Base-by-base conservation (phyloP, 1,140 invertebrate genomes). In the Pygmarrhopalites habei region DNA sequence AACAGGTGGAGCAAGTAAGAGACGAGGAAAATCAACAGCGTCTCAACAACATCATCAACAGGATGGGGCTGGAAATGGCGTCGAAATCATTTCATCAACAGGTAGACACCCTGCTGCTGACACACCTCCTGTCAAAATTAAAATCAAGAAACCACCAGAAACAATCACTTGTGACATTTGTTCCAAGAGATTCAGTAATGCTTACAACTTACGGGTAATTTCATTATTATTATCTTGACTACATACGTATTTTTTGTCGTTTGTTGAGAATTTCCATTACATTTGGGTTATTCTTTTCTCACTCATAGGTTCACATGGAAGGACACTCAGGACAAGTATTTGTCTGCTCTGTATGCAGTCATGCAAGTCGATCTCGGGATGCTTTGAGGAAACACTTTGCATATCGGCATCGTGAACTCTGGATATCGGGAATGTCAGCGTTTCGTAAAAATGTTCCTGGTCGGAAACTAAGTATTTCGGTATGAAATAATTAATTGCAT, bases 351-450 rank as follows among this genome's bases (percentile, higher is more conserved):
- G 86, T 88, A 0, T 92, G 89, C 77, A 84, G 82, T 23, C 89
- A 91, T 73, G 88, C 91, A 19, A 90, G 88, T 39, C 81, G 89
- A 60, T 90, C 88, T 53, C 80, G 89, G 65, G 89, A 92, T 75
- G 89, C 90, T 17, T 76, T 92, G 39, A 79, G 90, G 53, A 92
- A 92, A 74, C 90, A 92, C 72, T 87, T 92, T 23, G 89, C 88
- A 1, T 92, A 92, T 72, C 44, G 67, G 25, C 69, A 71, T 49
- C 28, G 69, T 19, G 28, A n/a, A 32, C 26, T 56, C 4, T 56
- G 35, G n/a, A n/a, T n/a, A n/a, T n/a, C n/a, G n/a, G 60, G 68
- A 26, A 70, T 70, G 68, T 65, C 62, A n/a, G 69, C 69, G n/a
- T 71, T 71, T 44, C 41, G 69, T 7, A 71, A 71, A 35, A 67